phyloP scores from a whole-genome alignment of 1,140 invertebrate species.

The Spodoptera frugiperda region DNA sequence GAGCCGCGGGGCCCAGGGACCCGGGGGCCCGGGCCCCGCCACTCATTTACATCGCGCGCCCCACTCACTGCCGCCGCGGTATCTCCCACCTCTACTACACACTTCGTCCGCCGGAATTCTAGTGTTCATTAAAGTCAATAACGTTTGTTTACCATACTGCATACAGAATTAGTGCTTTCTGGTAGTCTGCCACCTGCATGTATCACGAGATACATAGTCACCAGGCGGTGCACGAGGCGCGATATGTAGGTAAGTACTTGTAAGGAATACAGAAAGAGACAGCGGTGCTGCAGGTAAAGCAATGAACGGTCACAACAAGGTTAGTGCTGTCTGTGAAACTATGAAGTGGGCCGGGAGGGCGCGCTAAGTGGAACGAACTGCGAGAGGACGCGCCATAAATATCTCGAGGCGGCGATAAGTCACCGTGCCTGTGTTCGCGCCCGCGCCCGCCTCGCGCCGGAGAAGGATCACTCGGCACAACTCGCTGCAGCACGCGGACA shows the following conservation, averaged over 20 bases:
- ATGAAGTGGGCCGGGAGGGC: not conserved
- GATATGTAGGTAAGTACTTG: not conserved
- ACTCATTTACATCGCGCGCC: conserved; percentile 27
- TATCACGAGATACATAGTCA: too few relatives aligned
- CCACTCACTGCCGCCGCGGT: not conserved
- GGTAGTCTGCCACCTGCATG: too few relatives aligned
- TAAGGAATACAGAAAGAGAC: not conserved
- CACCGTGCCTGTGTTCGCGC: conserved; percentile 13
- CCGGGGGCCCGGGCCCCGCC: not conserved
- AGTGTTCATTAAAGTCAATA: conserved; percentile 13
- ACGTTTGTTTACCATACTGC: not conserved
- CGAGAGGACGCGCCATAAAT: not conserved
- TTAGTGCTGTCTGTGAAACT: conserved; percentile 9
- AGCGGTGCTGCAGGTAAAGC: conserved; percentile 12
- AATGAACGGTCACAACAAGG: conserved; percentile 5
- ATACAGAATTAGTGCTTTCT: not conserved
- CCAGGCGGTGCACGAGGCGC: too few relatives aligned
- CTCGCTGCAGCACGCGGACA: too few relatives aligned
- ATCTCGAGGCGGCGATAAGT: not conserved
- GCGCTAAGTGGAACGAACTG: conserved; percentile 5
- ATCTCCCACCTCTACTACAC: conserved; percentile 17
- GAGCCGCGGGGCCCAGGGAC: conserved; percentile 1
- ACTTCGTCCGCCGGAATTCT: conserved; percentile 24
- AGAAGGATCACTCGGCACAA: too few relatives aligned
- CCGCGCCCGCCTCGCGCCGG: not conserved